Evolutionary conservation across 2,888 invertebrate genomes (phyloP).

Genomic region (Eupsilia transversa): DNA sequence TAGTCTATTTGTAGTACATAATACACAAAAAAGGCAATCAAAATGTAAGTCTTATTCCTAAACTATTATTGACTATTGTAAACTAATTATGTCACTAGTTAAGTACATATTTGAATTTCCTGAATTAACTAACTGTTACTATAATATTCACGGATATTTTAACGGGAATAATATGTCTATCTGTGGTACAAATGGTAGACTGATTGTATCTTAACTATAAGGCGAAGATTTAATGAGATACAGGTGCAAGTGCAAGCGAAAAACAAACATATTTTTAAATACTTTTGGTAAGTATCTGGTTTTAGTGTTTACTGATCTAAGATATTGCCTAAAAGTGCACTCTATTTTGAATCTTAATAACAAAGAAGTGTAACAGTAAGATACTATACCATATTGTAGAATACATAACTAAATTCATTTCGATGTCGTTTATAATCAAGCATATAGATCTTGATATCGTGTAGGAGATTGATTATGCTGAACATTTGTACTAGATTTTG

Average conservation of each 20-base stretch:
- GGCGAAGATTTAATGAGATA: constrained; percentile 53
- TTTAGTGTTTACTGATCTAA: constrained; percentile 73
- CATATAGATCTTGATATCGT: constrained; percentile 48
- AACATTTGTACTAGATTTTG: constrained; percentile 83
- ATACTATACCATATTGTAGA: constrained; percentile 35
- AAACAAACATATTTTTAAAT: constrained; percentile 45
- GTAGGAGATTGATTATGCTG: constrained; percentile 65
- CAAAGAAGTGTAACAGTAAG: constrained; percentile 58
- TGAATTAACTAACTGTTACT: constrained; percentile 71
- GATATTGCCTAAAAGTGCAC: constrained; percentile 73
- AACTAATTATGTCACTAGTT: constrained; percentile 82
- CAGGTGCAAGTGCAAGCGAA: constrained; percentile 60
- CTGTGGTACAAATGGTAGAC: constrained; percentile 61
- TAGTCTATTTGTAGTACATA: constrained; percentile 55
- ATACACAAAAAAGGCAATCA: constrained; percentile 66
- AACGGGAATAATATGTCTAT: constrained; percentile 67
- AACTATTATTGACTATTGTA: constrained; percentile 81
- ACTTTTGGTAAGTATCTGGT: constrained; percentile 43
- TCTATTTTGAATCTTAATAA: constrained; percentile 68
- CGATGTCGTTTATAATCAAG: constrained; percentile 26
- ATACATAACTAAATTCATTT: constrained; percentile 43
- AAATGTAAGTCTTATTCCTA: constrained; percentile 75
- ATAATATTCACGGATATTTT: constrained; percentile 68
- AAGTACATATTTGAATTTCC: constrained; percentile 82
- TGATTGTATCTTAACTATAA: constrained; percentile 65